These are phyloP conservation scores for Charaxes varanes DNA, from an alignment of 1,140 invertebrate species.

Conservation along the genomic window DNA sequence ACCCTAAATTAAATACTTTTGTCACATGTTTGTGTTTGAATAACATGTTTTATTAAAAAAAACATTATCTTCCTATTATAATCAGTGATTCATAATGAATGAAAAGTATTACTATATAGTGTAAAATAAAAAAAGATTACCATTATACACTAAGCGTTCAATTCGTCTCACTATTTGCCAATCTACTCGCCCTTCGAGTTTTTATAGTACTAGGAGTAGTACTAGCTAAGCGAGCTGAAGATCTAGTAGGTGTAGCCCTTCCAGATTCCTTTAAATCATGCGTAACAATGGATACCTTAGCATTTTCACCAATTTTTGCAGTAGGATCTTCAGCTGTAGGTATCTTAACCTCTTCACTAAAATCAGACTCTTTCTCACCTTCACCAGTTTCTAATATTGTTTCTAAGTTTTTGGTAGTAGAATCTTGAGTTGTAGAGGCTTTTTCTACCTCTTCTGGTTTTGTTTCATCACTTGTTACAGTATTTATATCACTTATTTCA, in stretches of 20 bases:
- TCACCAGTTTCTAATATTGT: slow-evolving; percentile 4
- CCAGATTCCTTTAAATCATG: slow-evolving; percentile 21
- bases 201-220: slow-evolving; percentile 38
- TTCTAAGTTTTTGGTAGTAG: background rate
- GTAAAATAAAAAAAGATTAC: no score
- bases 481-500: no score
- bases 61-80: no score
- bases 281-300: no score
- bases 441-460: slow-evolving; percentile 5
- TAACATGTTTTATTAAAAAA: no score
- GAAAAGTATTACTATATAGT: no score
- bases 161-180: slow-evolving; percentile 22
- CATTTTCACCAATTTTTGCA: background rate
- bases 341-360: slow-evolving; percentile 1
- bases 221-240: slow-evolving; percentile 30
- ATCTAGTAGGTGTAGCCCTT: slow-evolving; percentile 34
- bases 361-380: background rate
- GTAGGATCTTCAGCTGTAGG: background rate
- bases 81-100: no score
- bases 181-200: slow-evolving; percentile 42
- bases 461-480: no score
- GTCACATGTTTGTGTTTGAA: no score
- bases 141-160: no score
- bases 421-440: background rate
- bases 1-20: no score